Evolutionary conservation across 2,888 invertebrate species (phyloP), one percentile per base, ranked within the genome.

Genomic region (Diplazon laetatorius): DNA sequence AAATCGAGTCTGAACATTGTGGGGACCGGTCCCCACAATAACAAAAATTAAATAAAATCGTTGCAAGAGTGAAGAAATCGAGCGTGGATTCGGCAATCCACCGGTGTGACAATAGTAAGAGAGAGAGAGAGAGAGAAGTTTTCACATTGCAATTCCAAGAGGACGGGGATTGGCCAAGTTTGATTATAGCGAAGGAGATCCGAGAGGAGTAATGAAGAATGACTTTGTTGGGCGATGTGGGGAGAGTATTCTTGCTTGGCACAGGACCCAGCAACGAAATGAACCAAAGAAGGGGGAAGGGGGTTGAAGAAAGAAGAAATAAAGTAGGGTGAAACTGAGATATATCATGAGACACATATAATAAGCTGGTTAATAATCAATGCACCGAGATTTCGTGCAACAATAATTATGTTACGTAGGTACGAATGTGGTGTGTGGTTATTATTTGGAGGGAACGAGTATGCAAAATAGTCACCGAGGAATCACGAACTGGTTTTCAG

Each of bases 361-460:
- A 85, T 86, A 87, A 87, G 87, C 85, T 88, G 87, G 86, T 90
- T 89, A 90, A 90, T 89, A 91, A 90, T 91, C 90, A 90, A 90
- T 90, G 88, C 85, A 85, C 83, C 85, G 82, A 85, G 84, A 81
- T n/a, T n/a, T 66, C 77, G 78, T 75, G 68, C 75, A 77, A 87
- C 84, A 87, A 90, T 90, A 89, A 91, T 90, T 90, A 90, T 85
- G 85, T 87, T 87, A 87, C 85, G 86, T 85, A 83, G 83, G 82
- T 80, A 55, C 57, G 75, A 68, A 78, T 77, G 77, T 76, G 71
- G n/a, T n/a, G n/a, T n/a, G n/a, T n/a, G n/a, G n/a, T n/a, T n/a
- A n/a, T n/a, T n/a, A n/a, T n/a, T n/a, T n/a, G n/a, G n/a, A 76
- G 78, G 65, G 84, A 87, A 84, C 87, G 85, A 81, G 88, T 89